Evolutionary conservation across 2,888 invertebrate genomes (phyloP).

Genomic region (Didymodactylos carnosus): DNA sequence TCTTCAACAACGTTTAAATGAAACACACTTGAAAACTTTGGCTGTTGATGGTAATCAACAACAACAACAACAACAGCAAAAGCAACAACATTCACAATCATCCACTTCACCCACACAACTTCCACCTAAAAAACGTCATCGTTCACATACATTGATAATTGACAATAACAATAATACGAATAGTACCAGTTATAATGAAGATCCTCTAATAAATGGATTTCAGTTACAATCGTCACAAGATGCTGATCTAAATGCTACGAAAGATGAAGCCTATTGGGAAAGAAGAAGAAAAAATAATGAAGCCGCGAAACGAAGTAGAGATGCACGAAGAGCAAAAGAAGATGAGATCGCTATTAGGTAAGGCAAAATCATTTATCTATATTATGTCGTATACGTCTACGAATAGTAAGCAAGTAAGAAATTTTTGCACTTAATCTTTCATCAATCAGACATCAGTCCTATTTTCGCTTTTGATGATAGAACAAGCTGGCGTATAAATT

Average conservation of each 20-base stretch:
- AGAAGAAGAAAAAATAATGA: conserved; percentile 73
- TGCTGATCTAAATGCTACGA: conserved; percentile 18
- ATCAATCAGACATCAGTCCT: too few relatives aligned
- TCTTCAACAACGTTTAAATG: not conserved
- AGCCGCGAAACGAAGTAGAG: conserved; percentile 78
- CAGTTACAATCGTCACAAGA: not conserved
- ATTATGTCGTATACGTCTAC: too few relatives aligned
- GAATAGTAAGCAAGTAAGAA: too few relatives aligned
- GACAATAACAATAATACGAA: too few relatives aligned
- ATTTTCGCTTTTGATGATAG: too few relatives aligned
- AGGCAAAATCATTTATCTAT: too few relatives aligned
- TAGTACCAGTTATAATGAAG: too few relatives aligned
- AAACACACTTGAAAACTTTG: too few relatives aligned
- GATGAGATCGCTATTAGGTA: conserved; percentile 64
- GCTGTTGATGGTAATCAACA: too few relatives aligned
- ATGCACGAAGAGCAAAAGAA: conserved; percentile 67
- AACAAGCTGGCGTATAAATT: too few relatives aligned
- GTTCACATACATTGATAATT: too few relatives aligned
- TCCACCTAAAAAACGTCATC: not conserved
- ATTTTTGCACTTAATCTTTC: too few relatives aligned
- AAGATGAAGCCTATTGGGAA: conserved; percentile 67
- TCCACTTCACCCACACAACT: not conserved
- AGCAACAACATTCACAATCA: not conserved
- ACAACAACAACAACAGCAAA: not conserved
- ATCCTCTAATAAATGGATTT: not conserved